Evolutionary conservation across 2,113 vertebrate species (phyloP).

Genomic region (Delphinapterus leucas): DNA sequence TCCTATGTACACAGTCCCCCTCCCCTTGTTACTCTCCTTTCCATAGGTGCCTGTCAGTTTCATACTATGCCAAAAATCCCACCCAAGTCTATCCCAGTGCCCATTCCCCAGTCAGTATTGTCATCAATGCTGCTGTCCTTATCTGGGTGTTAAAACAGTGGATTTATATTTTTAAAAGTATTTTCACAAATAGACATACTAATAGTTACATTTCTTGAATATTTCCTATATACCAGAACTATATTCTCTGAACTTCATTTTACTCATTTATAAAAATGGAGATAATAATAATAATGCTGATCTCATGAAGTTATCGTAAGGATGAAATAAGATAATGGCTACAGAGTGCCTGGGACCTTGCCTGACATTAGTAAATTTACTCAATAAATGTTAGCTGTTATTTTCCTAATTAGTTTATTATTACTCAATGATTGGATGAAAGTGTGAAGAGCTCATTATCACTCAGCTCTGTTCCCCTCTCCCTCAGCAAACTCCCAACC

Average conservation of each 20-base stretch:
- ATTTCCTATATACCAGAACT: background rate
- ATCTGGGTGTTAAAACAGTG: background rate
- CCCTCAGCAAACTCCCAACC: background rate
- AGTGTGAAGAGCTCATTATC: conserved; percentile 20
- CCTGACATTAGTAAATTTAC: conserved; percentile 1
- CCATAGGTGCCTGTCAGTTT: background rate
- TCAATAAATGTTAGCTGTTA: background rate
- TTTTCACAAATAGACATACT: background rate
- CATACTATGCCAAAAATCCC: background rate
- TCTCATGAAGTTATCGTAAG: background rate
- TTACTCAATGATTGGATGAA: background rate
- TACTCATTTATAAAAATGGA: background rate
- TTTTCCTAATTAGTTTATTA: conserved; percentile 28
- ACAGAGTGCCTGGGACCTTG: background rate
- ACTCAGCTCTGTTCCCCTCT: background rate
- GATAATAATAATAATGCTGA: background rate
- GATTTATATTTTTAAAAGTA: background rate
- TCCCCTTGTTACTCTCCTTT: background rate
- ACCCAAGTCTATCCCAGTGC: too few relatives aligned
- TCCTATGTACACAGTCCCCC: background rate
- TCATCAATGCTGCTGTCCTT: background rate
- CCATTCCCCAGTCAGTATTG: background rate
- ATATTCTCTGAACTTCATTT: background rate
- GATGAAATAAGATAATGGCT: background rate
- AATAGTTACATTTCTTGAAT: background rate